A percentile compares a stretch with the other conserved stretches of the same genome.
Conservation (phyloP, 2,113 vertebrate genomes). For the Nannobrachium achirus region DNA sequence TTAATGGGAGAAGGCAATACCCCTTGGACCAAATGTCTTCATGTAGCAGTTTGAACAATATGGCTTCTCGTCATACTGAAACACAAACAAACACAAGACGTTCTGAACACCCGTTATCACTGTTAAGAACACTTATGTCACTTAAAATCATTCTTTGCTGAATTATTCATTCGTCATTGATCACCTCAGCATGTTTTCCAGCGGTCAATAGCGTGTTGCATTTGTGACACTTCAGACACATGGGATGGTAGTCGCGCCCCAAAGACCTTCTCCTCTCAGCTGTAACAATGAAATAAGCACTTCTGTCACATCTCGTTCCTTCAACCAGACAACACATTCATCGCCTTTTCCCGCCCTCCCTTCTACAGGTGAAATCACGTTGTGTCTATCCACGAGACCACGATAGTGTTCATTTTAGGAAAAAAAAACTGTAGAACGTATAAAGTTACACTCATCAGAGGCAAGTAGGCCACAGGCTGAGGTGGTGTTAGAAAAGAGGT, state of each 20-base stretch:
- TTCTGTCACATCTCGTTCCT: too few species aligned
- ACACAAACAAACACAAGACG: conserved; percentile 32
- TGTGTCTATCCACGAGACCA: too few species aligned
- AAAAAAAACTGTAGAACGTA: neutral
- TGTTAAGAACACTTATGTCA: too few species aligned
- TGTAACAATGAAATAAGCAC: conserved; percentile 42
- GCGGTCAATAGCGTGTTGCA: conserved; percentile 83
- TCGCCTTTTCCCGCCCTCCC: too few species aligned
- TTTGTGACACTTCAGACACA: conserved; percentile 85
- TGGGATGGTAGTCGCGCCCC: conserved; percentile 85
- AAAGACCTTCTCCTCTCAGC: conserved; percentile 84
- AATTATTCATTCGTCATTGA: neutral
- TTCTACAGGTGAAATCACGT: too few species aligned
- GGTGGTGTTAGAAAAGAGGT: conserved; percentile 33
- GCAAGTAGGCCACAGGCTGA: conserved; percentile 31
- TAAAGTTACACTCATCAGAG: conserved; percentile 8
- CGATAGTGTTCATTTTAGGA: too few species aligned
- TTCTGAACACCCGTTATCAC: too few species aligned
- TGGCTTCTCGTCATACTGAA: conserved; percentile 84
- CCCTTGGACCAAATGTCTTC: conserved; percentile 82
- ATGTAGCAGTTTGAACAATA: conserved; percentile 84
- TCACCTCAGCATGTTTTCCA: conserved; percentile 86
- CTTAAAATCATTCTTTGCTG: neutral
- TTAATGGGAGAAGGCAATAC: conserved; percentile 54
- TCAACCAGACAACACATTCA: too few species aligned